phyloP scores from a whole-genome alignment of 1,140 invertebrate genomes.

The Pteromalus puparum region DNA sequence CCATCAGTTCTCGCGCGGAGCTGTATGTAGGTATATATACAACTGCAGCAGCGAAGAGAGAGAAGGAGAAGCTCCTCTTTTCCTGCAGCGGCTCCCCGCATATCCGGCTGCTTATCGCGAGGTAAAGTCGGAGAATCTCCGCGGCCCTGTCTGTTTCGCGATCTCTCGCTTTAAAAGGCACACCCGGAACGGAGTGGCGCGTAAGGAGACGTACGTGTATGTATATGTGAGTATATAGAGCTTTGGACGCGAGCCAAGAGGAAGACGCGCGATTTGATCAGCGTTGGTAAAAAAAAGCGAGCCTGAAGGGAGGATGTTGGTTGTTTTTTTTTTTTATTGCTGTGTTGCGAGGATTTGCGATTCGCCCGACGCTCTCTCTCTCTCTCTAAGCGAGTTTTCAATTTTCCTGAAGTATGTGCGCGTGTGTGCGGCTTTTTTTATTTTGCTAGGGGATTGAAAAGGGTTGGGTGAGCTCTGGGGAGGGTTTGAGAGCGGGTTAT shows the following conservation, averaged over 20 bases:
- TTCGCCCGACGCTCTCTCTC: not conserved
- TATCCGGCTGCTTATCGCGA: slow-evolving; percentile 24
- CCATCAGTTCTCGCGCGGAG: slow-evolving; percentile 14
- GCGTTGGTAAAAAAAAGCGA: slow-evolving; percentile 6
- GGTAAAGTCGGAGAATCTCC: slow-evolving; percentile 2
- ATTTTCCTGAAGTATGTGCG: not conserved
- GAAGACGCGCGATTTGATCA: slow-evolving; percentile 35
- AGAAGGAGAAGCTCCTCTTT: not conserved
- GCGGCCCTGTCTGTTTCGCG: not conserved
- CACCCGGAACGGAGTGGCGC: slow-evolving; percentile 7
- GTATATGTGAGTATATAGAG: not conserved
- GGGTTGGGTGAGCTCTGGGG: not conserved
- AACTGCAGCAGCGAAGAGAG: too few species aligned
- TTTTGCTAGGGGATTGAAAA: not conserved
- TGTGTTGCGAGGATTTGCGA: not conserved
- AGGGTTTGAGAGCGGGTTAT: not conserved
- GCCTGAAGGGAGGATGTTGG: not conserved
- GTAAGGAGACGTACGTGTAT: not conserved
- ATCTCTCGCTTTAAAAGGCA: slow-evolving; percentile 32
- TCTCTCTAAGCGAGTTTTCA: not conserved
- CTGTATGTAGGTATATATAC: too few species aligned
- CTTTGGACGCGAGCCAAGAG: slow-evolving; percentile 38
- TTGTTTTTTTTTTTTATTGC: not conserved
- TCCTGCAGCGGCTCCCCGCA: not conserved
- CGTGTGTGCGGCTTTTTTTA: not conserved